Base-by-base conservation (phyloP, 2,797 vertebrate genomes). In the Melanotaenia boesemani region DNA sequence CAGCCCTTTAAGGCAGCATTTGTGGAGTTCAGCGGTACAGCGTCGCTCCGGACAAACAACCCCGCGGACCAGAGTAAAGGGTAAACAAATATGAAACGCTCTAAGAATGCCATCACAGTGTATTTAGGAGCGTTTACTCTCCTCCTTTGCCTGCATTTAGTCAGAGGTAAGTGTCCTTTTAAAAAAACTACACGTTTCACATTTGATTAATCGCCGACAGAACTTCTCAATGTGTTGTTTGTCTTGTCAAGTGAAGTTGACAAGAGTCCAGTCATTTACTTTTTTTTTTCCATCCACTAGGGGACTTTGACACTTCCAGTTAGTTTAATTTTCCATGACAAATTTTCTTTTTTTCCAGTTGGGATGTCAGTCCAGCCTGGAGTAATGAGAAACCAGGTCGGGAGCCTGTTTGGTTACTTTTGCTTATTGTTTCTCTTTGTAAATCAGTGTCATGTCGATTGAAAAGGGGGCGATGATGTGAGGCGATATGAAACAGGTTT, bases 11-110 rank as follows among this genome's bases (percentile, higher is more conserved):
- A 88, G n/a, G 88, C 80, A 77, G 57, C 86, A 63, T 2, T 3
- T 2, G 50, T 63, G 2, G 22, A 26, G 15, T 72, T 66, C 22
- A 72, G 57, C 59, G 7, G 72, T n/a, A 22, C 16, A 24, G 44
- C 63, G 52, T 68, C 66, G 34, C 70, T 44, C 41, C 18, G n/a
- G 32, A 65, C 61, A 74, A 70, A 80, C 54, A 56, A 61, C 18
- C 60, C 41, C 3, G 22, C 28, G 13, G 48, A 68, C 37, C 37
- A 10, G 59, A 63, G 5, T 20, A 0, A 37, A 36, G 6, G 15
- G 32, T n/a, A 63, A 77, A 80, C 66, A 86, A 91, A 75, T 10
- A 94, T 94, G 94, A 92, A 69, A 82, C 75, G 34, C 63, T 24
- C 60, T 7, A 76, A 84, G 34, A 69, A 63, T 46, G 34, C 79